Percentiles rank a stretch among this genome's conserved stretches.
Conservation (phyloP, 2,888 invertebrate species). For the Automeris io region DNA sequence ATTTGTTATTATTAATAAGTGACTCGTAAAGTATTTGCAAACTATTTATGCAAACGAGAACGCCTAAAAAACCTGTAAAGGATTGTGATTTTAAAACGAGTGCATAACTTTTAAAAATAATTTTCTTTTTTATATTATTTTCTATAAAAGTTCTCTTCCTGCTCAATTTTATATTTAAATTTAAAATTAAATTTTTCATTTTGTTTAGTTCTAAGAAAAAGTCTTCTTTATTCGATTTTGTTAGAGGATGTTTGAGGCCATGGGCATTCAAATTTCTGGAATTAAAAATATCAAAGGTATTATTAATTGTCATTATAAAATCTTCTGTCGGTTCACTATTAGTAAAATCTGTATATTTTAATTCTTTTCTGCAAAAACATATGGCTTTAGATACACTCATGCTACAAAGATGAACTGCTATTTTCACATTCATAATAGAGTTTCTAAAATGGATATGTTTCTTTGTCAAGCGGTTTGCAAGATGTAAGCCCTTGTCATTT, state of each 20-base stretch:
- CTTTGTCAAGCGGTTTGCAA: slow-evolving; percentile 16
- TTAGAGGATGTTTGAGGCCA: background rate
- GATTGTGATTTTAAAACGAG: background rate
- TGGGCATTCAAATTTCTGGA: background rate
- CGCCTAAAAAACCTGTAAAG: background rate
- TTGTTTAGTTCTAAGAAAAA: too few species aligned
- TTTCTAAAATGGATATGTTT: slow-evolving; percentile 18
- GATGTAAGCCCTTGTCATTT: slow-evolving; percentile 12
- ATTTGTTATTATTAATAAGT: background rate
- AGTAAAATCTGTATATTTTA: slow-evolving; percentile 13
- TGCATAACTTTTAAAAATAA: too few species aligned
- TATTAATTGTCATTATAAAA: slow-evolving; percentile 12
- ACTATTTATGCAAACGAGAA: background rate
- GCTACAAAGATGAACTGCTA: slow-evolving; percentile 17
- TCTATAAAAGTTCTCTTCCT: too few species aligned
- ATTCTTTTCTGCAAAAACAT: slow-evolving; percentile 12
- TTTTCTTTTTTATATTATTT: too few species aligned
- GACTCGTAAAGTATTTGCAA: background rate
- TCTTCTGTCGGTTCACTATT: slow-evolving; percentile 12
- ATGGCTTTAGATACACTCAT: slow-evolving; percentile 16
- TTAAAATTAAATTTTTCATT: too few species aligned
- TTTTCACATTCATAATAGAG: slow-evolving; percentile 18
- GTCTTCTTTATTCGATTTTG: background rate
- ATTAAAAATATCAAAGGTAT: slow-evolving; percentile 18
- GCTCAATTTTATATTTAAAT: too few species aligned